Base-by-base conservation (phyloP, 2,888 invertebrate species). In the Drosophila ochracea region DNA sequence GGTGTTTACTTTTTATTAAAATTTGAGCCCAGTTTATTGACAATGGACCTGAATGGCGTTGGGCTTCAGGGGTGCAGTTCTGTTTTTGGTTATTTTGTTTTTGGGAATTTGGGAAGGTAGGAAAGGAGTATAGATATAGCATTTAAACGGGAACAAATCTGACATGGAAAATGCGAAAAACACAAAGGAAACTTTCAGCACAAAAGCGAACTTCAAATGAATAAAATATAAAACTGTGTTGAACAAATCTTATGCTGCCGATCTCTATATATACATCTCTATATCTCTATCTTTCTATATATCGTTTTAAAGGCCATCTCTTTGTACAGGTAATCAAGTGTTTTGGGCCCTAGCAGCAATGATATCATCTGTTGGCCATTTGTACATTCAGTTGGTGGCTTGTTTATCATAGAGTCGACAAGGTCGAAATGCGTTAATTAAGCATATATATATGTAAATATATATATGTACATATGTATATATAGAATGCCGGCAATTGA, bases 1-100 rank as follows among this genome's bases (percentile, higher is more conserved):
- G 68, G 65, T 82, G 73, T 89, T 87, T 84, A 69, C 70, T 74
- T 87, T 82, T 82, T 89, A 84, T 81, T 89, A 84, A 85, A 84
- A 83, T 69, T 74, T 68, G 72, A 37, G 55, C 33, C 61, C 61
- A 63, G 61, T 64, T 72, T 80, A 81, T 77, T 72, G 72, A 68
- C 62, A 78, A 61, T 64, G 68, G 57, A 66, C 61, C 30, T 37
- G 19, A 50, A 21, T 64, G 63, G 57, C 63, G 58, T 30, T 49
- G 33, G 31, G 21, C 33, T 35, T 28, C 10, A 21, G 41, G 31
- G 16, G 13, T 2, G 2, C 7, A 4, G 13, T 2, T 39, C 35
- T 35, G 16, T 5, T 54, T 21, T 16, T 16, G 21, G 16, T 16
- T 16, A 16, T 16, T 37, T 16, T 30, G 30, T 11, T 35, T 16